phyloP scores from a whole-genome alignment of 2,113 vertebrate species.

The Eira barbara region DNA sequence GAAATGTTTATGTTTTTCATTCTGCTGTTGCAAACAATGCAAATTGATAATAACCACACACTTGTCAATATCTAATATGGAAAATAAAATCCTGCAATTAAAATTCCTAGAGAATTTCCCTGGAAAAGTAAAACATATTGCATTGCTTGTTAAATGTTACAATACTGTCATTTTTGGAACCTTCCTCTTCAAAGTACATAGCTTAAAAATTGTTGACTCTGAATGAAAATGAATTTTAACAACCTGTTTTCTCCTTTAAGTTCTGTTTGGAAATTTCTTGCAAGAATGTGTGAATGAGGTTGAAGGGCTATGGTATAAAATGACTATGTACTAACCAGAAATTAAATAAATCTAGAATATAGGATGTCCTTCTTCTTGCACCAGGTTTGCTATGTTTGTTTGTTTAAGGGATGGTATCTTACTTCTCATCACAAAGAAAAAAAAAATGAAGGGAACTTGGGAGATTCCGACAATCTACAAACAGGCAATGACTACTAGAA shows the following conservation, averaged over 20 bases:
- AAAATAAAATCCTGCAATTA: neutral
- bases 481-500: neutral
- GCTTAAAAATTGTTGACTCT: neutral
- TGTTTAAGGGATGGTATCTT: neutral
- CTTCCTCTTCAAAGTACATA: neutral
- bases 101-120: neutral
- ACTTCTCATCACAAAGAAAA: neutral
- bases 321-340: neutral
- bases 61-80: neutral
- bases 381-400: neutral
- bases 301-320: neutral
- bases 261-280: neutral
- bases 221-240: neutral
- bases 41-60: neutral
- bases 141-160: neutral
- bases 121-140: neutral
- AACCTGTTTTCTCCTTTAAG: neutral
- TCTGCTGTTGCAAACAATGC: neutral
- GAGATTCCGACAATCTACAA: neutral
- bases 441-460: neutral
- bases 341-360: neutral
- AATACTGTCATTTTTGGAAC: neutral
- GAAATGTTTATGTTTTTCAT: neutral
- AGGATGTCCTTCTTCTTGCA: neutral
- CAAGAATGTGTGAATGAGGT: neutral